Evolutionary conservation across 2,888 invertebrate genomes (phyloP).

Genomic region (Plebejus melissa): DNA sequence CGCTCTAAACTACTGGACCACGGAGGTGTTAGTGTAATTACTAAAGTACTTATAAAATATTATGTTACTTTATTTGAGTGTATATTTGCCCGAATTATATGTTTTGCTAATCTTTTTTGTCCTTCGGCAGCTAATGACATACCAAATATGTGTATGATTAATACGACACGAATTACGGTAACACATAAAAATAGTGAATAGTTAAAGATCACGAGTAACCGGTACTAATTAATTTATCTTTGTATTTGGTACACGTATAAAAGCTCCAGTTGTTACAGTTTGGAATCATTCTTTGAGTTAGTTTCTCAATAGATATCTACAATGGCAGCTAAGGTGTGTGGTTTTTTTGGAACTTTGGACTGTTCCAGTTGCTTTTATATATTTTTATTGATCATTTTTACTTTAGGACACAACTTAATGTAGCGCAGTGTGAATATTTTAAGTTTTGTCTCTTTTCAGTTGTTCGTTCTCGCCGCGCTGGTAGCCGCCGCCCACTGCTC

Average conservation of each 20-base stretch:
- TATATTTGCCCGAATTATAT: background rate
- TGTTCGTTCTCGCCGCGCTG: constrained; percentile 68
- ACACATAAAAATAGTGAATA: background rate
- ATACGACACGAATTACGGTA: constrained; percentile 11
- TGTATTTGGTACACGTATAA: constrained; percentile 44
- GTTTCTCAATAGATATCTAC: constrained; percentile 49
- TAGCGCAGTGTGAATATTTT: background rate
- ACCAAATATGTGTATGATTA: constrained; percentile 21
- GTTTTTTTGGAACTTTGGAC: background rate
- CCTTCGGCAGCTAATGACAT: background rate
- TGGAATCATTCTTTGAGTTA: constrained; percentile 56
- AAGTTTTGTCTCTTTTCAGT: constrained; percentile 47
- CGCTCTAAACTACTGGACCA: no score
- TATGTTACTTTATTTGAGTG: background rate
- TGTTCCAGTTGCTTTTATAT: background rate
- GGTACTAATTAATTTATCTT: constrained; percentile 24
- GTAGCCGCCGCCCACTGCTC: constrained; percentile 62
- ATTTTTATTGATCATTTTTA: constrained; percentile 29
- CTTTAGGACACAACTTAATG: constrained; percentile 28
- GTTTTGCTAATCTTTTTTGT: background rate
- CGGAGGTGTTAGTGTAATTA: no score
- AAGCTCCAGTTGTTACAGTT: constrained; percentile 41
- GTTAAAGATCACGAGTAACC: constrained; percentile 14
- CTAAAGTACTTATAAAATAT: background rate
- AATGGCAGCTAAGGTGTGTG: constrained; percentile 69